These are phyloP conservation scores for Nycticryphes semicollaris DNA, from an alignment of 2,113 vertebrate genomes.

Conservation along the genomic window DNA sequence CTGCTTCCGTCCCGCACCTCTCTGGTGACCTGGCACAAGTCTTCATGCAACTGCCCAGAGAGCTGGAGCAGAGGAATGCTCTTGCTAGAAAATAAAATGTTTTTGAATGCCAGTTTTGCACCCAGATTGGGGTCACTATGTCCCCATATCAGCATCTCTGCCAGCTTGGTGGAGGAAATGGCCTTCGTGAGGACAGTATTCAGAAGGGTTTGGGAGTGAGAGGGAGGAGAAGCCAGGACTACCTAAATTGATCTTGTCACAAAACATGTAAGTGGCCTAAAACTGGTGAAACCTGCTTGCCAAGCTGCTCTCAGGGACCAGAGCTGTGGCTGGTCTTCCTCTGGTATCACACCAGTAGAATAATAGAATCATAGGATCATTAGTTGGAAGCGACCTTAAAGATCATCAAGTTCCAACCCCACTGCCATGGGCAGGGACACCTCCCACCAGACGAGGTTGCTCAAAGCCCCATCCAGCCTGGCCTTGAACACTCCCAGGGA, in stretches of 20 bases:
- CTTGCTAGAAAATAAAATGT: background rate
- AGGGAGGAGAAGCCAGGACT: background rate
- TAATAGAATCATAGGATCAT: too few relatives aligned
- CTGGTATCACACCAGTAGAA: background rate
- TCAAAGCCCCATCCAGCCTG: too few relatives aligned
- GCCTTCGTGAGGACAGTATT: rapidly evolving
- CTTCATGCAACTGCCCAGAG: background rate
- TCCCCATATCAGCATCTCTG: background rate
- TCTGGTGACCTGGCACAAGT: background rate
- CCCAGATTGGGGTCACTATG: background rate
- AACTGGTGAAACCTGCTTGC: background rate
- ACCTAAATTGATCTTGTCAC: background rate
- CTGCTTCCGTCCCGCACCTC: background rate
- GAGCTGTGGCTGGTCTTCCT: background rate
- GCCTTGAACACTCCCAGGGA: too few relatives aligned
- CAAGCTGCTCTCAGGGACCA: background rate
- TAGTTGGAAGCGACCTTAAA: too few relatives aligned
- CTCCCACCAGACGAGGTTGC: too few relatives aligned
- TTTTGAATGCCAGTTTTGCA: background rate
- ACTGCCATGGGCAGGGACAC: too few relatives aligned
- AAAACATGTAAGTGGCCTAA: background rate
- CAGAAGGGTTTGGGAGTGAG: background rate
- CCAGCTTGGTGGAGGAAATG: background rate
- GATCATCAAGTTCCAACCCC: too few relatives aligned
- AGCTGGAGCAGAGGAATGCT: background rate